Conservation (phyloP, 2,113 vertebrate genomes). For the Elephantulus edwardii region DNA sequence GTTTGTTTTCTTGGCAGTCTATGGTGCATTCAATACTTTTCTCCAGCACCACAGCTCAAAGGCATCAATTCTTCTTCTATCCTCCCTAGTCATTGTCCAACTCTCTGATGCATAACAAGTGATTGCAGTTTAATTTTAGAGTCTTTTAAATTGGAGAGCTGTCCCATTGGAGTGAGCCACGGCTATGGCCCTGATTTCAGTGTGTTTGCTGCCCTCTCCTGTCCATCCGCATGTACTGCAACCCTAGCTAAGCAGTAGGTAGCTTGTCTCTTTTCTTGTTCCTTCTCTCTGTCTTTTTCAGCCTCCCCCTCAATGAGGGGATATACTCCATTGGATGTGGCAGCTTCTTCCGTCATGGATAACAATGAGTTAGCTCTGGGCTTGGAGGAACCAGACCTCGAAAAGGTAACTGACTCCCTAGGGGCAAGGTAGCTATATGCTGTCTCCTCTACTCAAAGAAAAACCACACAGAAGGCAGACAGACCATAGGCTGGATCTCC, state of each 20-base stretch:
- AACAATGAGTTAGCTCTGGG: conserved; percentile 97
- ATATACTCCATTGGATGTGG: conserved; percentile 97
- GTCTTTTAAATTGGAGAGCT: too few relatives aligned
- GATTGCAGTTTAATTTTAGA: too few relatives aligned
- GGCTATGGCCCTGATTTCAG: background rate
- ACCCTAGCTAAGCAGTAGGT: accelerated
- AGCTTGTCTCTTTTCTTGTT: background rate
- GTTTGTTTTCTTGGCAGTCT: too few relatives aligned
- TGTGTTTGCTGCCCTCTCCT: conserved; percentile 81
- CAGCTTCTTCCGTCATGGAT: conserved; percentile 99
- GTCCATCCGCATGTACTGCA: conserved; percentile 47
- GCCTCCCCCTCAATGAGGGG: conserved; percentile 98
- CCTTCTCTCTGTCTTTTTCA: conserved; percentile 67
- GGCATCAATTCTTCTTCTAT: too few relatives aligned
- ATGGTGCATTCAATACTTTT: too few relatives aligned
- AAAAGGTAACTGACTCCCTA: conserved; percentile 88
- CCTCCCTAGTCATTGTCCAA: too few relatives aligned
- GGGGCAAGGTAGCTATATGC: background rate
- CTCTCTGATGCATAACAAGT: too few relatives aligned
- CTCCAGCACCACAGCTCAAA: too few relatives aligned
- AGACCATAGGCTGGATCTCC: background rate
- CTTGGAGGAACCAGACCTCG: conserved; percentile 95
- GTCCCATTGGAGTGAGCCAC: background rate
- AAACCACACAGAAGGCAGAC: background rate
- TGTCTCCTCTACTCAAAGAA: background rate